Evolutionary conservation across 2,888 invertebrate genomes (phyloP), one percentile per base, ranked within the genome.

Genomic region (Noctua janthe): DNA sequence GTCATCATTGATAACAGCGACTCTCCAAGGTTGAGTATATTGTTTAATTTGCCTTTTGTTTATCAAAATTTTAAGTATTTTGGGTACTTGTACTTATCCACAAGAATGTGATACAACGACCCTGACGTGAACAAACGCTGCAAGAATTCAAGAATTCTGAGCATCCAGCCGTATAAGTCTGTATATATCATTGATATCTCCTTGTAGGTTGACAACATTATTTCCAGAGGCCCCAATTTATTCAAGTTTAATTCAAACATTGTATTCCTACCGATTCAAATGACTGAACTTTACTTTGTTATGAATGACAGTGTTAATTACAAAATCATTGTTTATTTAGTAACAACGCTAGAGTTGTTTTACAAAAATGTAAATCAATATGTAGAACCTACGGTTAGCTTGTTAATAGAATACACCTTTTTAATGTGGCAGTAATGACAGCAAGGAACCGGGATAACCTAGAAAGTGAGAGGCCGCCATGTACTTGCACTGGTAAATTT

Each of bases 401-500:
- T 8, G 39, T 54, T 66, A 70, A 39, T 71, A 47, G 13, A 13
- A 43, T 71, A 71, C n/a, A 54, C 15, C 5, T 71, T 43, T 76
- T 76, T 15, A 54, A 64, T 67, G 70, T 76, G 66, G 49, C 62
- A 73, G 62, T 80, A 71, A 74, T 72, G 70, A 75, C 69, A 79
- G 71, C 47, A 76, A 80, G 74, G 47, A 82, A 69, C 64, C 67
- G 72, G 80, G 81, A 74, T 82, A 84, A 73, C 87, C 84, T 74
- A 86, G 82, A 80, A 84, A 84, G 77, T 86, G 71, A 82, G 81
- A 83, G 87, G 81, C 83, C 82, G 81, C 78, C 75, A 76, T 84
- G 84, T 84, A 85, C 82, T 87, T 80, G 83, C 84, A 86, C 81
- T 85, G 81, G 64, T 43, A 82, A 90, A 93, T 90, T 87, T 91